Conservation (phyloP, 2,888 invertebrate species). For the Cylindroiulus punctatus region DNA sequence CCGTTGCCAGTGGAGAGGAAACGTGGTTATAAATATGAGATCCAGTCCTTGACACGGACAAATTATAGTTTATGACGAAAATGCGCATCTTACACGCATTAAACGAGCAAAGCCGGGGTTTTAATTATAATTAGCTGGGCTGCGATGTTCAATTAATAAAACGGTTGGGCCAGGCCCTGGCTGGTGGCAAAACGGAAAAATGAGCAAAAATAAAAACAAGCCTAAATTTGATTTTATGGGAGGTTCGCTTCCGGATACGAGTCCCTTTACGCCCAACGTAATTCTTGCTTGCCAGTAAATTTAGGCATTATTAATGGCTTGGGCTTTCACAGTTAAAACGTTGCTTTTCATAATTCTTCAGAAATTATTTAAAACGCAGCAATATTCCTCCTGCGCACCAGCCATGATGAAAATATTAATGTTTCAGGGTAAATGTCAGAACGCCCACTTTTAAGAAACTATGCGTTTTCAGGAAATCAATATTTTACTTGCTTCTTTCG, state of each 20-base stretch:
- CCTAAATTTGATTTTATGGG: background rate
- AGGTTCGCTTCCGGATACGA: background rate
- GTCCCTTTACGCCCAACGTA: background rate
- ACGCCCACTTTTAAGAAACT: background rate
- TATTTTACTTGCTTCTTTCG: background rate
- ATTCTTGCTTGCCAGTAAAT: background rate
- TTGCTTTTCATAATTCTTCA: background rate
- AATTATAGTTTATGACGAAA: constrained; percentile 35
- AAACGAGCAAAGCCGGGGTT: constrained; percentile 22
- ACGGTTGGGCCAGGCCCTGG: background rate
- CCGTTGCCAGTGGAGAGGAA: background rate
- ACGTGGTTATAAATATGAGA: background rate
- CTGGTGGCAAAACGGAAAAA: background rate
- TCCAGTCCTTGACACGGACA: constrained; percentile 36
- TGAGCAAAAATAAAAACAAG: background rate
- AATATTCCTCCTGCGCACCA: background rate
- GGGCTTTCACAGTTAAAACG: background rate
- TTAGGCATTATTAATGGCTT: background rate
- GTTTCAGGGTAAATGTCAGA: background rate
- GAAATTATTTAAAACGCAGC: background rate
- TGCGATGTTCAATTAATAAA: constrained; percentile 9
- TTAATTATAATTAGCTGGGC: constrained; percentile 24
- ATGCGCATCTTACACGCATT: constrained; percentile 22
- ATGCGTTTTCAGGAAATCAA: background rate
- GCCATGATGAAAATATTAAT: constrained; percentile 36